phyloP scores from a whole-genome alignment of 2,888 invertebrate species.

The Sericinus montela region DNA sequence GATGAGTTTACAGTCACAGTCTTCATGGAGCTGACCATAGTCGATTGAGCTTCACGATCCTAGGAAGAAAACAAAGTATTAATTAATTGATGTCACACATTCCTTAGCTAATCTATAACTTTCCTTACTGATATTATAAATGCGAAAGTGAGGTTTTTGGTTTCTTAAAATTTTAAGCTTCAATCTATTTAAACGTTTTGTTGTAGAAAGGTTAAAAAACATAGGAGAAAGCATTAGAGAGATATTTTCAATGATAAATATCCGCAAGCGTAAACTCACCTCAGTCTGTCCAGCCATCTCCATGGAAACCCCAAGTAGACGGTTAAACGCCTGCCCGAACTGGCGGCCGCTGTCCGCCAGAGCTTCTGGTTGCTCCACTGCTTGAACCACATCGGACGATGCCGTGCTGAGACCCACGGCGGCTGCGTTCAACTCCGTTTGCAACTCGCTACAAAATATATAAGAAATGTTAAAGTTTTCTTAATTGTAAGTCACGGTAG shows the following conservation, averaged over 20 bases:
- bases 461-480: not conserved
- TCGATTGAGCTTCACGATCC: slow-evolving; percentile 86
- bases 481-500: too few species aligned
- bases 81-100: not conserved
- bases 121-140: too few species aligned
- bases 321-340: slow-evolving; percentile 88
- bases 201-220: too few species aligned
- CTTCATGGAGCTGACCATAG: slow-evolving; percentile 92
- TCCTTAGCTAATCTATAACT: too few species aligned
- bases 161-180: too few species aligned
- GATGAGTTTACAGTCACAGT: slow-evolving; percentile 93
- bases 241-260: too few species aligned
- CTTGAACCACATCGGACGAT: slow-evolving; percentile 89
- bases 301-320: slow-evolving; percentile 87
- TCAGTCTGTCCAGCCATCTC: slow-evolving; percentile 91
- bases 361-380: slow-evolving; percentile 84
- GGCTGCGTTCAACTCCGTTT: slow-evolving; percentile 90
- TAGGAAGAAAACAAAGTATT: slow-evolving; percentile 34
- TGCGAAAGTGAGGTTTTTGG: too few species aligned
- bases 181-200: too few species aligned
- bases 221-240: too few species aligned
- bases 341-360: slow-evolving; percentile 87
- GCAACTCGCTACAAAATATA: slow-evolving; percentile 81
- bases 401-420: slow-evolving; percentile 90
- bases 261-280: slow-evolving; percentile 48